Evolutionary conservation across 2,113 vertebrate genomes (phyloP), one percentile per base, ranked within the genome.

Genomic region (Morone chrysops): DNA sequence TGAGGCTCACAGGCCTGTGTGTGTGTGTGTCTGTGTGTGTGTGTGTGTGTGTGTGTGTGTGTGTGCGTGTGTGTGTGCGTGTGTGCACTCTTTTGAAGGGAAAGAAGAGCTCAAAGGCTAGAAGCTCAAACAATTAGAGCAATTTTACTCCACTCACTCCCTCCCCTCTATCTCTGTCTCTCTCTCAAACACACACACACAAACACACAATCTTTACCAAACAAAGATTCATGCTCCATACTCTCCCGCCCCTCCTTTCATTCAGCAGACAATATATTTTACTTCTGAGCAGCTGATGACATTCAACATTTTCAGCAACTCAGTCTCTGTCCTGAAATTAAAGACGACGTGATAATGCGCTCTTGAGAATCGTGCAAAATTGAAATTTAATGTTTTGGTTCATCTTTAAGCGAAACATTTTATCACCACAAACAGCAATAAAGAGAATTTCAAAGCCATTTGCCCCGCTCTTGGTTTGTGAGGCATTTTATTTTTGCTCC

Each of bases 61-160:
- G 82, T 70, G 22, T 75, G 60, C 62, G 53, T 65, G 53, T 41
- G 70, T 57, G 66, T 77, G 40, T 59, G 78, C 72, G 79, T 57
- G 66, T 4, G 43, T 59, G 60, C 9, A 51, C n/a, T 80, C 73
- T 85, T 85, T 87, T 87, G 78, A 96, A 95, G 93, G 95, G 95
- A 96, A 96, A 96, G 95, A 95, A 95, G 93, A 95, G 94, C 95
- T 96, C 95, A 95, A 96, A 96, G 96, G 96, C 96, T 84, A 90
- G 92, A 89, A 97, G 96, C 96, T 87, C 84, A 86, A 90, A 97
- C 96, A 97, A 97, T 99, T 97, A 97, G 95, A 96, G 95, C 94
- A 96, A 94, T 96, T 97, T 97, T 96, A 94, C 92, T 86, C 79
- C 56, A 41, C 70, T 78, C 43, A 4, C 50, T 60, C 22, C 11